phyloP scores from a whole-genome alignment of 2,797 vertebrate genomes.

The Harpagifer antarcticus region DNA sequence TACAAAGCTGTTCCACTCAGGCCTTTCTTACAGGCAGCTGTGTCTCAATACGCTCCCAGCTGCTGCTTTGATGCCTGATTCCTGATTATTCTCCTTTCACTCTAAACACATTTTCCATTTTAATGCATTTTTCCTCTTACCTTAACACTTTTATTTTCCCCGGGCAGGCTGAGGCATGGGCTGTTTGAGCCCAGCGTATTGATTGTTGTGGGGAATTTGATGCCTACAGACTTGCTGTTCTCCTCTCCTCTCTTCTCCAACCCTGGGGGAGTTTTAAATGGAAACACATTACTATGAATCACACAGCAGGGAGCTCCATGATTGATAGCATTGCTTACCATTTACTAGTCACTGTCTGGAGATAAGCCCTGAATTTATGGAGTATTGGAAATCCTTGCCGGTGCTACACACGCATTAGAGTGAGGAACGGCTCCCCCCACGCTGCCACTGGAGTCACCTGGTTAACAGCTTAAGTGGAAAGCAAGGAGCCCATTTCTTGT shows the following conservation, averaged over 20 bases:
- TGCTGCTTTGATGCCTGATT: constrained; percentile 56
- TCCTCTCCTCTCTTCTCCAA: constrained; percentile 50
- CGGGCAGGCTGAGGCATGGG: constrained; percentile 51
- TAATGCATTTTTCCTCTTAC: constrained; percentile 71
- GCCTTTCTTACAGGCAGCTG: constrained; percentile 34
- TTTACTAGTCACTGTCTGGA: constrained; percentile 85
- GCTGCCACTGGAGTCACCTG: constrained; percentile 47
- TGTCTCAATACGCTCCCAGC: constrained; percentile 41
- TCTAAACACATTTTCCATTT: constrained; percentile 57
- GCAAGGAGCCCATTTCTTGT: constrained; percentile 53
- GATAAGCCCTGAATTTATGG: constrained; percentile 84
- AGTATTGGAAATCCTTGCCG: constrained; percentile 78
- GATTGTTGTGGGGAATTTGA: constrained; percentile 80
- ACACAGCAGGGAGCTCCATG: constrained; percentile 79
- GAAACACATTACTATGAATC: constrained; percentile 87
- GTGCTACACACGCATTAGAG: constrained; percentile 79
- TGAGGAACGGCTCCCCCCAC: constrained; percentile 58
- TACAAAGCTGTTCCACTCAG: constrained; percentile 38
- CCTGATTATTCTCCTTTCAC: constrained; percentile 59
- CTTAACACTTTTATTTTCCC: constrained; percentile 76
- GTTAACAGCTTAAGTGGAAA: constrained; percentile 64
- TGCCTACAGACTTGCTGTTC: constrained; percentile 70
- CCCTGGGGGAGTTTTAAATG: constrained; percentile 82
- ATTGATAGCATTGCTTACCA: constrained; percentile 84
- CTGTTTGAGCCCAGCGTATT: constrained; percentile 73